Percentiles rank a stretch among this genome's conserved stretches.
Evolutionary conservation across 2,113 vertebrate species (phyloP).

Genomic region (Actenoides lindsayi): DNA sequence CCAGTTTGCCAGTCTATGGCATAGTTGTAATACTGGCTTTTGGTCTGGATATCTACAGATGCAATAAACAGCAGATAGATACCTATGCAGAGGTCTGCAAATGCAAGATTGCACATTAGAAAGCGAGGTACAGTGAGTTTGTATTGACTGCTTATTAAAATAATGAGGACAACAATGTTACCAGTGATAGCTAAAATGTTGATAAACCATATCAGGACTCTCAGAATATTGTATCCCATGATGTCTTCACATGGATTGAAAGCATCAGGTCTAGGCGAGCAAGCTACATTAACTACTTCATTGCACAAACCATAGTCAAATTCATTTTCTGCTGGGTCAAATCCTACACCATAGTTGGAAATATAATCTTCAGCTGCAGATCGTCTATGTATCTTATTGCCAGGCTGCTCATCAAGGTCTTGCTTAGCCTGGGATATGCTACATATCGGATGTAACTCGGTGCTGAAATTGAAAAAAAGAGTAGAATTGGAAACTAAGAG

Average conservation of each 20-base stretch:
- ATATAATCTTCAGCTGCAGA: constrained; percentile 57
- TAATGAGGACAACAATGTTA: constrained; percentile 85
- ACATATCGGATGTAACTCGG: constrained; percentile 76
- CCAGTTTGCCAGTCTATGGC: constrained; percentile 96
- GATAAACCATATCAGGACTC: constrained; percentile 94
- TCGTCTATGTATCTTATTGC: not conserved
- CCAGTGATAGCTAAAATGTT: constrained; percentile 88
- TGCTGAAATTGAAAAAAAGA: constrained; percentile 75
- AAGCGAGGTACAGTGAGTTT: constrained; percentile 95
- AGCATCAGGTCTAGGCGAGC: constrained; percentile 86
- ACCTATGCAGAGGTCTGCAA: constrained; percentile 96
- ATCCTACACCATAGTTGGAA: constrained; percentile 6
- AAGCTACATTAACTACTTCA: constrained; percentile 78
- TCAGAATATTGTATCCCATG: constrained; percentile 83
- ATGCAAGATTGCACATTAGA: constrained; percentile 96
- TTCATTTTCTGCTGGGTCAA: constrained; percentile 64
- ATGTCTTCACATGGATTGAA: constrained; percentile 98
- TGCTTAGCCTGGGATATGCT: constrained; percentile 65
- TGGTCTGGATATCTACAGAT: constrained; percentile 86
- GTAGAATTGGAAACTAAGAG: not conserved
- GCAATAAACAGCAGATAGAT: constrained; percentile 93
- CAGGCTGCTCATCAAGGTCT: constrained; percentile 41
- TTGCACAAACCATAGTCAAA: constrained; percentile 80
- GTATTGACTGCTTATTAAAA: constrained; percentile 85
- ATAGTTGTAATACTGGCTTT: constrained; percentile 89